phyloP scores from a whole-genome alignment of 2,113 vertebrate genomes.

The Ageneiosus marmoratus region DNA sequence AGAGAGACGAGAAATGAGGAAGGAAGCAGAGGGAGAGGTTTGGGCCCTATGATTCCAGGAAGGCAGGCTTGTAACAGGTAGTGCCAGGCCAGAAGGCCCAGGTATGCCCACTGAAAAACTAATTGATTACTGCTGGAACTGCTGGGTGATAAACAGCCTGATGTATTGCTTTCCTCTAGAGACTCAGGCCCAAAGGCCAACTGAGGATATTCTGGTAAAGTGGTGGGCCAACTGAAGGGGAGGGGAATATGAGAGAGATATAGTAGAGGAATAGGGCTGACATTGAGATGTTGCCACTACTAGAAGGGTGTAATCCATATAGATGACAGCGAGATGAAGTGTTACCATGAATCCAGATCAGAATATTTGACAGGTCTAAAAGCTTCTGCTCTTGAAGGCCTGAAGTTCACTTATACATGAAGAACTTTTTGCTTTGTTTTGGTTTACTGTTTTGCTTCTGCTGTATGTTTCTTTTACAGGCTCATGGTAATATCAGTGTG shows the following conservation, averaged over 20 bases:
- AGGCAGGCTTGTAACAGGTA: constrained; percentile 58
- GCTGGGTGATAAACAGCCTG: constrained; percentile 62
- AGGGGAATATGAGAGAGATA: not conserved
- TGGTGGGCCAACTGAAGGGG: constrained; percentile 20
- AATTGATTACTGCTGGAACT: constrained; percentile 65
- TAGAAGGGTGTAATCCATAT: constrained; percentile 38
- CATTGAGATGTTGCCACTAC: constrained; percentile 56
- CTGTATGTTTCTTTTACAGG: not conserved
- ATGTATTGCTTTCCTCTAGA: constrained; percentile 55
- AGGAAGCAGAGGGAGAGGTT: constrained; percentile 31
- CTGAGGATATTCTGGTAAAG: constrained; percentile 59
- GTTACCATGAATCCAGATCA: constrained; percentile 41
- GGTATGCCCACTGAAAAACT: constrained; percentile 60
- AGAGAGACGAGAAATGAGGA: not conserved
- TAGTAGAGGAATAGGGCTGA: constrained; percentile 38
- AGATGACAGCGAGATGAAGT: constrained; percentile 27
- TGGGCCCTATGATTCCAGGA: constrained; percentile 36
- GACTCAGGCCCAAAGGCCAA: constrained; percentile 52
- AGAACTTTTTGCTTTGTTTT: constrained; percentile 10
- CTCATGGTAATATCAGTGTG: not conserved
- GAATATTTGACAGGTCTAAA: constrained; percentile 42
- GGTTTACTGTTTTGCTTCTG: not conserved
- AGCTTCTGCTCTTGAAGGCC: not conserved
- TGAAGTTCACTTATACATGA: constrained; percentile 6
- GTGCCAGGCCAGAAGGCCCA: constrained; percentile 54